These are phyloP conservation scores for Drosophila mimetica DNA, from an alignment of 2,888 invertebrate genomes.

Conservation along the genomic window DNA sequence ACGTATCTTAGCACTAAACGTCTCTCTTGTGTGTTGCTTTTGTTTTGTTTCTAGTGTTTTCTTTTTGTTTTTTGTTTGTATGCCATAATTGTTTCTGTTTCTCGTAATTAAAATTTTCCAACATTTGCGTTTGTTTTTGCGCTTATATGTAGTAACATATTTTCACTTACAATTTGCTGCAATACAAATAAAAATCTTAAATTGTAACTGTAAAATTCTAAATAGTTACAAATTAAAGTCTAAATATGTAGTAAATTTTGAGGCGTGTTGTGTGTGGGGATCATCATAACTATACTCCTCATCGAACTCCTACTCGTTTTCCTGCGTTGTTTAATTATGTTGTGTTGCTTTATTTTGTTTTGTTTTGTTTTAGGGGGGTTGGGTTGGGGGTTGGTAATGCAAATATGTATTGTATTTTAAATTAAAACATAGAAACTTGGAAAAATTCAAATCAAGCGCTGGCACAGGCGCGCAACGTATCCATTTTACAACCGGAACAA, in stretches of 20 bases:
- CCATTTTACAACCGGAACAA: slow-evolving; percentile 41
- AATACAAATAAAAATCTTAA: slow-evolving; percentile 79
- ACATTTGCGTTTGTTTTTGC: slow-evolving; percentile 67
- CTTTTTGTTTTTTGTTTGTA: slow-evolving; percentile 40
- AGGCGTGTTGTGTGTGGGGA: slow-evolving; percentile 67
- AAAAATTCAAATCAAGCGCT: slow-evolving; percentile 76
- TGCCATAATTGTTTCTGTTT: slow-evolving; percentile 73
- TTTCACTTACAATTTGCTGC: slow-evolving; percentile 74
- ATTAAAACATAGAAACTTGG: slow-evolving; percentile 75
- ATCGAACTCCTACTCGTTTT: slow-evolving; percentile 20
- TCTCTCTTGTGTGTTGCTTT: slow-evolving; percentile 49
- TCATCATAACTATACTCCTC: slow-evolving; percentile 26
- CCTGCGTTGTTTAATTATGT: slow-evolving; percentile 34
- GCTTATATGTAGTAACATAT: slow-evolving; percentile 79
- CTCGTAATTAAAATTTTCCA: slow-evolving; percentile 73
- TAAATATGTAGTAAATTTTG: slow-evolving; percentile 78
- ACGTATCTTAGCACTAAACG: slow-evolving; percentile 43
- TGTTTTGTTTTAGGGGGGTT: slow-evolving; percentile 34
- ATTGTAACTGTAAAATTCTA: slow-evolving; percentile 75
- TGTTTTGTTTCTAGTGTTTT: slow-evolving; percentile 56
- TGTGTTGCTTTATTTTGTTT: slow-evolving; percentile 30
- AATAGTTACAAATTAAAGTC: slow-evolving; percentile 77
- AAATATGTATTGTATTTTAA: slow-evolving; percentile 74
- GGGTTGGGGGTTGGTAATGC: slow-evolving; percentile 54
- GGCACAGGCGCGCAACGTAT: slow-evolving; percentile 61